Percentiles rank a stretch among this genome's conserved stretches.
These are phyloP conservation scores for Onychomys torridus DNA, from an alignment of 2,797 vertebrate species.

Conservation along the genomic window DNA sequence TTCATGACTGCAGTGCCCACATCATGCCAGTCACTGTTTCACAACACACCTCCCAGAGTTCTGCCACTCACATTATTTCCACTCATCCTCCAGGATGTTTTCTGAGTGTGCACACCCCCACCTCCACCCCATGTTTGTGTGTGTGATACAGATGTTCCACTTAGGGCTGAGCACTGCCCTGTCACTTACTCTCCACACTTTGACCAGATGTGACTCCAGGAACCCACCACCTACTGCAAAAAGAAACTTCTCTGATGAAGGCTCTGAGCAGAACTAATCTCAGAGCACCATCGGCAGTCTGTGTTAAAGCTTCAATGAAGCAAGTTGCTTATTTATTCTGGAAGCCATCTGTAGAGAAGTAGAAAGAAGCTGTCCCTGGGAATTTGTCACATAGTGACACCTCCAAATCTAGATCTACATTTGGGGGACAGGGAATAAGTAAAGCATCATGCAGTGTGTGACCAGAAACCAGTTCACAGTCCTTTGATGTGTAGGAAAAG, in stretches of 20 bases:
- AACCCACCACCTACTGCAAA: background rate
- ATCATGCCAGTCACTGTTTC: background rate
- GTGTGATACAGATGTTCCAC: background rate
- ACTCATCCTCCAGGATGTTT: background rate
- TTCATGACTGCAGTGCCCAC: too few species aligned
- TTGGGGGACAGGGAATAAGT: background rate
- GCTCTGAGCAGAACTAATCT: background rate
- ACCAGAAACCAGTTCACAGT: background rate
- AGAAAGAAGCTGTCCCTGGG: background rate
- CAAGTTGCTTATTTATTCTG: background rate
- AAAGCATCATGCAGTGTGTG: background rate
- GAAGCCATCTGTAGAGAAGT: background rate
- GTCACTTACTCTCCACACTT: background rate
- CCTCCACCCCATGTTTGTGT: background rate
- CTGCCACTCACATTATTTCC: background rate
- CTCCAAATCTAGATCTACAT: background rate
- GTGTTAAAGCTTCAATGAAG: background rate
- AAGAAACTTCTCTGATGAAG: background rate
- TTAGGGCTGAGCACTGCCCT: too few species aligned
- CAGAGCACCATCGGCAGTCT: background rate
- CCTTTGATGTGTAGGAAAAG: background rate
- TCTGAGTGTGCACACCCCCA: background rate
- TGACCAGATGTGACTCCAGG: background rate
- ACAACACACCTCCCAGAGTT: background rate
- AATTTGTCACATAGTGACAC: background rate